A percentile compares a stretch with the other conserved stretches of the same genome.
Evolutionary conservation across 2,797 vertebrate genomes (phyloP).

Genomic region (Lagocephalus sceleratus): DNA sequence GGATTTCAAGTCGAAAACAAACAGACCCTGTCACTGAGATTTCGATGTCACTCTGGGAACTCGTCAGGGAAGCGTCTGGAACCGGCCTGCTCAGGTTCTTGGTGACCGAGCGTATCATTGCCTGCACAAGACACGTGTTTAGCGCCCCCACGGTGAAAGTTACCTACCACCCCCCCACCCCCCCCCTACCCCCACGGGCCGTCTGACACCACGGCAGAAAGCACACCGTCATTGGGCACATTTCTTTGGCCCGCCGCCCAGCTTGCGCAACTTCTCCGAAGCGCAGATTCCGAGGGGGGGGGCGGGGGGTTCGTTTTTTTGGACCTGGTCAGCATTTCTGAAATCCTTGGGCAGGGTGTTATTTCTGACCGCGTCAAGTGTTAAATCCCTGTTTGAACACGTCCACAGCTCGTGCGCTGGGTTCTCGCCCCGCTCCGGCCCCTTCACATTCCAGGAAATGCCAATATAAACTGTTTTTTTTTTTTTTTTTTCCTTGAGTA

Average conservation of each 20-base stretch:
- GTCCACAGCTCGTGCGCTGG: conserved; percentile 50
- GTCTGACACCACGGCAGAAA: conserved; percentile 41
- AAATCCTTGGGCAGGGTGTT: conserved; percentile 8
- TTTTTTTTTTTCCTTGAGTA: conserved; percentile 22
- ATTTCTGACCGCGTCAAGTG: conserved; percentile 37
- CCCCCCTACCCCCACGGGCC: conserved; percentile 15
- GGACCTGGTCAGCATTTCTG: conserved; percentile 10
- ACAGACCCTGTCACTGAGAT: conserved; percentile 12
- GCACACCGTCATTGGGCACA: conserved; percentile 29
- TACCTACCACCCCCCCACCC: no score
- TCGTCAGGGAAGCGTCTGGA: not conserved
- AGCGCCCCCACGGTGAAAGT: conserved; percentile 52
- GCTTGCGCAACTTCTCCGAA: conserved; percentile 30
- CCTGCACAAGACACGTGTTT: conserved; percentile 39
- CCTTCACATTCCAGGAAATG: conserved; percentile 76
- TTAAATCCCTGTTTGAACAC: conserved; percentile 50
- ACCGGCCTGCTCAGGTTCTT: conserved; percentile 21
- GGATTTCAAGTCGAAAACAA: conserved; percentile 33
- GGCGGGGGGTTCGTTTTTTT: conserved; percentile 6
- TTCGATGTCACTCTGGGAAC: conserved; percentile 20
- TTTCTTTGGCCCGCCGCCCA: conserved; percentile 26
- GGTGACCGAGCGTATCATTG: conserved; percentile 32
- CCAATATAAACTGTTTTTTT: conserved; percentile 64
- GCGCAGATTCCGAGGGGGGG: conserved; percentile 28
- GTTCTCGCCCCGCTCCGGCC: conserved; percentile 48